Evolutionary conservation across 1,140 invertebrate species (phyloP).

Genomic region (Fopius arisanus): DNA sequence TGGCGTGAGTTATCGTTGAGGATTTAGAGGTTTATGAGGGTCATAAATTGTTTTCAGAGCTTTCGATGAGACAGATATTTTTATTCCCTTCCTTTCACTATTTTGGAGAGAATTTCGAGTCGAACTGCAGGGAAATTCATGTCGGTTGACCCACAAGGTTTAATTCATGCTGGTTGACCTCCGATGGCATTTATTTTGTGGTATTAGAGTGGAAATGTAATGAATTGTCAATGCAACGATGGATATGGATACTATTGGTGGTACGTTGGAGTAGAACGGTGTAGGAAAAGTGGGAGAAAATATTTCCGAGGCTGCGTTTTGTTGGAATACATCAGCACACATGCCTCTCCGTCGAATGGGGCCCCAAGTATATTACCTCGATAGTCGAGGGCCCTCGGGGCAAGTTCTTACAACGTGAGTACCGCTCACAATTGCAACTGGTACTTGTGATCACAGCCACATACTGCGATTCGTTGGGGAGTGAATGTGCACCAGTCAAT

Average conservation of each 20-base stretch:
- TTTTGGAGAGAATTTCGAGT: too few species aligned
- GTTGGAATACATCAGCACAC: conserved; percentile 3
- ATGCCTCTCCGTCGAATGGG: background rate
- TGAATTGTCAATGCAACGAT: too few species aligned
- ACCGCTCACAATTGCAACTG: background rate
- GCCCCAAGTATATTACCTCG: conserved; percentile 1
- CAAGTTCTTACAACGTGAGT: conserved; percentile 2
- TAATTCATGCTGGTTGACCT: too few species aligned
- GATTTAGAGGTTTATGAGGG: too few species aligned
- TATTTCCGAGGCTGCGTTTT: background rate
- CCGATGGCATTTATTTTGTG: too few species aligned
- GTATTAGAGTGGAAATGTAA: too few species aligned
- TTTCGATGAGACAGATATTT: too few species aligned
- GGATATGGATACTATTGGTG: background rate
- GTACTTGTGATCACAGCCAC: background rate
- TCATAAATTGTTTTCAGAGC: too few species aligned
- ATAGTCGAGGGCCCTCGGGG: background rate
- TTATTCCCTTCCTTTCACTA: too few species aligned
- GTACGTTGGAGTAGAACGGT: background rate
- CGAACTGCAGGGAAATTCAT: too few species aligned
- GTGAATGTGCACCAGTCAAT: background rate
- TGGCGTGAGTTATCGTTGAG: too few species aligned
- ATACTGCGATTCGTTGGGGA: background rate
- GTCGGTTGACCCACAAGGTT: too few species aligned
- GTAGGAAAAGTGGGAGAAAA: background rate